Evolutionary conservation across 2,797 vertebrate genomes (phyloP).

Genomic region (Megalops cyprinoides): DNA sequence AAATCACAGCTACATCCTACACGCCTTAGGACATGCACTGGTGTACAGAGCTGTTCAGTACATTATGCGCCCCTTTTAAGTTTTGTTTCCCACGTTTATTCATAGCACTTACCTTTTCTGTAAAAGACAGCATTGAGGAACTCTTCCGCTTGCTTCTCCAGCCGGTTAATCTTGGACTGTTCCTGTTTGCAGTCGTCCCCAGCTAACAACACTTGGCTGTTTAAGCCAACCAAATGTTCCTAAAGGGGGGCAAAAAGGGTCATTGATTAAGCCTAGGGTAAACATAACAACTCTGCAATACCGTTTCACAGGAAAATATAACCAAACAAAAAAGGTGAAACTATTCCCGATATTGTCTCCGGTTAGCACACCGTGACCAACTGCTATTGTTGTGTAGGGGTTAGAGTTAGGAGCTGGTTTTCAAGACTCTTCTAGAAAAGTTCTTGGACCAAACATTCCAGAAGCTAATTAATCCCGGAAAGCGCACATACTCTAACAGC

Average conservation of each 20-base stretch:
- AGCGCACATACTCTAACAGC: too few species aligned
- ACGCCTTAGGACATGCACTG: neutral
- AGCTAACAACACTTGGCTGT: constrained; percentile 86
- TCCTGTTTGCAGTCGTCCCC: constrained; percentile 87
- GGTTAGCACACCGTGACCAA: neutral
- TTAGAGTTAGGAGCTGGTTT: neutral
- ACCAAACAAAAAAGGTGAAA: neutral
- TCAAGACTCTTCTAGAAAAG: too few species aligned
- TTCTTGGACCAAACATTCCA: too few species aligned
- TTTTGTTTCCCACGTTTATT: neutral
- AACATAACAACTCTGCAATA: neutral
- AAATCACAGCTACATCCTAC: neutral
- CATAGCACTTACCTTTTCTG: constrained; percentile 85
- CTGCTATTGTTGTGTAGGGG: neutral
- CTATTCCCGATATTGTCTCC: neutral
- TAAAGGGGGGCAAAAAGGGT: constrained; percentile 56
- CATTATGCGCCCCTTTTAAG: neutral
- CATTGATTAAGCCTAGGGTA: neutral
- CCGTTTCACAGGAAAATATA: neutral
- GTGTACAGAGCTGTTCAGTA: neutral
- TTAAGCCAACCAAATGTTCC: constrained; percentile 85
- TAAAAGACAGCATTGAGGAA: constrained; percentile 99
- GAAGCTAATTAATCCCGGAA: too few species aligned
- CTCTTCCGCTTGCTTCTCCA: constrained; percentile 96
- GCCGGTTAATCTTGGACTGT: constrained; percentile 89